These are phyloP conservation scores for Hirtodrosophila histrioides DNA, from an alignment of 2,888 invertebrate genomes.

Conservation along the genomic window DNA sequence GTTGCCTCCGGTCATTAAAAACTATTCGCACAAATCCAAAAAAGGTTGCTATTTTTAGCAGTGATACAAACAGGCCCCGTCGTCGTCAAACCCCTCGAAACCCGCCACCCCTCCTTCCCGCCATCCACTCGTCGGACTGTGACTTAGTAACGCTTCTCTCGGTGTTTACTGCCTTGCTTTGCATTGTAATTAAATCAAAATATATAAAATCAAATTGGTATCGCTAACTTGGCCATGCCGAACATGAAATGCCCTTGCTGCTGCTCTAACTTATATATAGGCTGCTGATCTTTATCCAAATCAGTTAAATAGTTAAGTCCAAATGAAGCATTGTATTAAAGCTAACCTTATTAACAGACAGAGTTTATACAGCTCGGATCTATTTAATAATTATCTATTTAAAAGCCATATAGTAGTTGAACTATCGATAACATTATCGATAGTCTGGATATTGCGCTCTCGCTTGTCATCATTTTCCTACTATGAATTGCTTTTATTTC, in stretches of 20 bases:
- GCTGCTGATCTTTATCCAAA: too few relatives aligned
- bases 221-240: slow-evolving; percentile 20
- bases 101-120: neutral
- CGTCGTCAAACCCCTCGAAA: neutral
- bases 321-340: too few relatives aligned
- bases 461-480: too few relatives aligned
- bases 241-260: slow-evolving; percentile 17
- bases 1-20: slow-evolving; percentile 60
- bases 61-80: slow-evolving; percentile 58
- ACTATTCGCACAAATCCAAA: slow-evolving; percentile 63
- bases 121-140: slow-evolving; percentile 20
- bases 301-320: too few relatives aligned
- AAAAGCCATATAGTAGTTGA: too few relatives aligned
- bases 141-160: slow-evolving; percentile 62
- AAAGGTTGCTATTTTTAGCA: slow-evolving; percentile 78
- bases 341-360: too few relatives aligned
- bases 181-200: slow-evolving; percentile 71
- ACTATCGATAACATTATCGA: too few relatives aligned
- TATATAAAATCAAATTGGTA: slow-evolving; percentile 14
- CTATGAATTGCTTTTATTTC: too few relatives aligned
- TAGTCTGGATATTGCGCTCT: too few relatives aligned
- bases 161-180: slow-evolving; percentile 60
- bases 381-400: too few relatives aligned
- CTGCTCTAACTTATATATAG: too few relatives aligned
- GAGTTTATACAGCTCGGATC: too few relatives aligned